Base-by-base conservation (phyloP, 2,888 invertebrate genomes). In the Prosopocoilus inquinatus region DNA sequence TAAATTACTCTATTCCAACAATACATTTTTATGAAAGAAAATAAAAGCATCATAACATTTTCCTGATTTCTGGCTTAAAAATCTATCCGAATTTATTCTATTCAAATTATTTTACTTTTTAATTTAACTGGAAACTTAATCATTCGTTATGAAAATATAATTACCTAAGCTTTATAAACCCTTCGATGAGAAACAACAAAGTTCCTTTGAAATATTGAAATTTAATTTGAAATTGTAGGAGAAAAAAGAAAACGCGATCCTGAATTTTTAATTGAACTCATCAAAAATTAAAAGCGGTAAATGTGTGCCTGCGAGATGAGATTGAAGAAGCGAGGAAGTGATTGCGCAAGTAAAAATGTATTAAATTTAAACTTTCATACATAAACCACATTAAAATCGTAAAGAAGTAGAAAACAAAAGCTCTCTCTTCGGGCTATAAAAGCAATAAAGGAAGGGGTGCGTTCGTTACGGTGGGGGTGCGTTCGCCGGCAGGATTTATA, bases 401-500 rank as follows among this genome's bases (percentile, higher is more conserved):
- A 46, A 46, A 55, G 46, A 51, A 55, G n/a, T 16, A 16, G 16
- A 41, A 41, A 41, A 41, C 41, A 41, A 41, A 41, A 15, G 41
- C 41, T 41, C 41, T 41, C 16, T 41, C 41, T 13, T 16, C 15
- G 13, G 15, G 15, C 66, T 63, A 68, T 67, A 68, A 68, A 69
- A 69, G 67, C 68, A 70, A 70, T 70, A 70, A 70, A 68, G 67
- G 66, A 67, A 67, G 65, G 68, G 67, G 68, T 64, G 65, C 61
- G 59, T 64, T 60, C 55, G 59, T 52, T 49, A 38, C 36, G 43
- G 51, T 53, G 46, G 41, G 45, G 45, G 38, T 46, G 71, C 71
- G 73, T 73, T 71, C 65, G 72, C 69, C 72, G 70, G 62, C 69
- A 73, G 71, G 74, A 76, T 77, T 76, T 77, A 76, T 76, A 76